Conservation (phyloP, 2,888 invertebrate genomes). For the Cephalotes varians region DNA sequence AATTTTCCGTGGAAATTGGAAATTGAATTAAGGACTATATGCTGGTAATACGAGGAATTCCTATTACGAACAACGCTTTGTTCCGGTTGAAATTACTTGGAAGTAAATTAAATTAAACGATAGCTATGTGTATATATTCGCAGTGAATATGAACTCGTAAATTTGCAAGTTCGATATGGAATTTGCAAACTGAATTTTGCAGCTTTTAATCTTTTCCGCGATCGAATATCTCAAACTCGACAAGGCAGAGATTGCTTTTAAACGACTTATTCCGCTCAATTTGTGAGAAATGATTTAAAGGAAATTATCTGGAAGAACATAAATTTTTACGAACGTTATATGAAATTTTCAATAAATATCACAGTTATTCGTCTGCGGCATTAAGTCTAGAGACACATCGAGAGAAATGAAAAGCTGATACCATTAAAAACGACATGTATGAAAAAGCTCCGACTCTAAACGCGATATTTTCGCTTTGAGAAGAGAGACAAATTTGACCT, state of each 20-base stretch:
- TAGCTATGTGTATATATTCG: slow-evolving; percentile 2
- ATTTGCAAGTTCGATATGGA: slow-evolving; percentile 13
- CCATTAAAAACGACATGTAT: background rate
- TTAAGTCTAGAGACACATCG: background rate
- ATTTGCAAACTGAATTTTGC: slow-evolving; percentile 22
- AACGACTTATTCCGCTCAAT: background rate
- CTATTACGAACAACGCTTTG: slow-evolving; percentile 35
- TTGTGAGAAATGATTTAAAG: background rate
- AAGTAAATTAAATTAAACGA: slow-evolving; percentile 50
- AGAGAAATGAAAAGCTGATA: background rate
- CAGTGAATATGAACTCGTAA: slow-evolving; percentile 2
- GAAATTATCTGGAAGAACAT: background rate
- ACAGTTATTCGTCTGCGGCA: background rate
- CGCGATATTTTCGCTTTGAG: background rate
- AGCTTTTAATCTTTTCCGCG: slow-evolving; percentile 20
- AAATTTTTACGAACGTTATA: background rate
- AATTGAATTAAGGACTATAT: slow-evolving; percentile 34
- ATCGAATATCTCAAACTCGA: background rate
- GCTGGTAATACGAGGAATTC: slow-evolving; percentile 38
- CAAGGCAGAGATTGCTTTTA: background rate
- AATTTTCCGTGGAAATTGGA: slow-evolving; percentile 27
- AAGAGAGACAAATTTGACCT: background rate
- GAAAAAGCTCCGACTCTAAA: background rate
- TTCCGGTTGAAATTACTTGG: slow-evolving; percentile 40
- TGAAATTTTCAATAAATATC: background rate